These are phyloP conservation scores for Cremastinae sp. DNA, from an alignment of 2,888 invertebrate species.

Conservation along the genomic window DNA sequence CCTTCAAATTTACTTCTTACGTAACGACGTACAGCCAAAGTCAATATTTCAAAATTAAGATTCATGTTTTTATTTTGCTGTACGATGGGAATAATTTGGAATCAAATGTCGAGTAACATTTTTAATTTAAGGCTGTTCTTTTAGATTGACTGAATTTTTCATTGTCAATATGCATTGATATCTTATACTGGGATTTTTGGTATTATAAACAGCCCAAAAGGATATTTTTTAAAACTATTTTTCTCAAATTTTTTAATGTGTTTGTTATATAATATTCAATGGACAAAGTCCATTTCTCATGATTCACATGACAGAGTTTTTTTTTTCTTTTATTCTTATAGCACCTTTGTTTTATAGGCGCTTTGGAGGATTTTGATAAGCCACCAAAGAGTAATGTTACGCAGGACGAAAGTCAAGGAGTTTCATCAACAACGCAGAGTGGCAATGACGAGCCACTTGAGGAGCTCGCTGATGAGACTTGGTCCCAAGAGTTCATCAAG, in stretches of 20 bases:
- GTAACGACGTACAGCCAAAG: too few species aligned
- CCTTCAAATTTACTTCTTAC: too few species aligned
- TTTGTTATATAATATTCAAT: conserved; percentile 31
- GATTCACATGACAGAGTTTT: conserved; percentile 1
- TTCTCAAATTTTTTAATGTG: conserved; percentile 53
- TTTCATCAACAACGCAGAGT: conserved; percentile 52
- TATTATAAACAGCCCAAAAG: too few species aligned
- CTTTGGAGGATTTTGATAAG: conserved; percentile 84
- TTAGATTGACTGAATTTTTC: too few species aligned
- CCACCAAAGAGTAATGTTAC: conserved; percentile 65
- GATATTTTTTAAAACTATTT: too few species aligned
- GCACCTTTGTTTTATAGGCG: conserved; percentile 81
- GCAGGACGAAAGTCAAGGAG: conserved; percentile 58
- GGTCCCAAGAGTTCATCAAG: conserved; percentile 88
- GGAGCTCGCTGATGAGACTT: conserved; percentile 82
- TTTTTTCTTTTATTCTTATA: conserved; percentile 6
- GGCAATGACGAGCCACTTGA: conserved; percentile 64
- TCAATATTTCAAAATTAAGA: too few species aligned
- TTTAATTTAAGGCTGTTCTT: too few species aligned
- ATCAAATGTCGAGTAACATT: too few species aligned
- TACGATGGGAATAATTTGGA: too few species aligned
- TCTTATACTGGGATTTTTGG: too few species aligned
- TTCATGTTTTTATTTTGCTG: too few species aligned
- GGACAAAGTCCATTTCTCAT: conserved; percentile 15
- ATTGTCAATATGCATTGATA: too few species aligned